These are phyloP conservation scores for Toxotes lorentzi DNA, from an alignment of 2,797 vertebrate species.

Conservation along the genomic window DNA sequence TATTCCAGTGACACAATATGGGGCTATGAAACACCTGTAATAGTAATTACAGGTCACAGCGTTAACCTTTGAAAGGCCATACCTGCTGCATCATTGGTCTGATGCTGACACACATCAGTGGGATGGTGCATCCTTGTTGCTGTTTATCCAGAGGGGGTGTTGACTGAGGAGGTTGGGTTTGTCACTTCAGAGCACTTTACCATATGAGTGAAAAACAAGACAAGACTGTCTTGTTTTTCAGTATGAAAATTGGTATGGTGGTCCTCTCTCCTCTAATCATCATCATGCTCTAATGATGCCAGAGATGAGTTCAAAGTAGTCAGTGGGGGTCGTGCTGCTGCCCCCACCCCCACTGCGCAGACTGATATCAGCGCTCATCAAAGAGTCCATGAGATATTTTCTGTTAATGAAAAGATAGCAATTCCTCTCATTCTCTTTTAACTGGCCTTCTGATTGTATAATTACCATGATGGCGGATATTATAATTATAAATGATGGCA, in stretches of 20 bases:
- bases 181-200: constrained; percentile 20
- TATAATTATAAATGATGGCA: constrained; percentile 72
- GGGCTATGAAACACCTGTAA: neutral
- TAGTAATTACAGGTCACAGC: neutral
- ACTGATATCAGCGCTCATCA: constrained; percentile 65
- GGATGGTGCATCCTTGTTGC: neutral
- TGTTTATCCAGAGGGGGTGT: neutral
- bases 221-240: constrained; percentile 33
- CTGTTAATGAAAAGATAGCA: constrained; percentile 65
- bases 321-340: constrained; percentile 50
- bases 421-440: constrained; percentile 65
- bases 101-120: neutral
- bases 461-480: constrained; percentile 65
- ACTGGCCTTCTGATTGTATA: constrained; percentile 73
- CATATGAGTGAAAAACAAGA: neutral
- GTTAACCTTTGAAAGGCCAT: neutral
- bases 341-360: constrained; percentile 51
- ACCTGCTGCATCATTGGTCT: neutral
- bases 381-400: constrained; percentile 68
- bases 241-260: constrained; percentile 53
- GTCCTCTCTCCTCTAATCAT: constrained; percentile 66
- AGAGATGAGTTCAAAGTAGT: constrained; percentile 72
- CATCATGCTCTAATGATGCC: constrained; percentile 70
- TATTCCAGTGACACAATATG: neutral
- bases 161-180: constrained; percentile 14